Evolutionary conservation across 2,113 vertebrate species (phyloP).

Genomic region (Isurus oxyrinchus): DNA sequence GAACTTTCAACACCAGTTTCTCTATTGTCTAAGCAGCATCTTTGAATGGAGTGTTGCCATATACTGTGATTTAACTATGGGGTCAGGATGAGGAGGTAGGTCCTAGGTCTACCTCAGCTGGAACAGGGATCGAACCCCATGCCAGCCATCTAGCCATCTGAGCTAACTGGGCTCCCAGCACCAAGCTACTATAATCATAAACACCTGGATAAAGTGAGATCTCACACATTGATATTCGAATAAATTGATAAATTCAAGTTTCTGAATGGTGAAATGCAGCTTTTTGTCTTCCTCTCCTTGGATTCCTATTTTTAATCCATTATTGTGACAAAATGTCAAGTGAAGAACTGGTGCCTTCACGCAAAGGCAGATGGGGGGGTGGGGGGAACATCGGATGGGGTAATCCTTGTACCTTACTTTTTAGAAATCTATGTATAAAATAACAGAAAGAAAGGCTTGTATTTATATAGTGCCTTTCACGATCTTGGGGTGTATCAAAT

Average conservation of each 20-base stretch:
- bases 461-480: background rate
- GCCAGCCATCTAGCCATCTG: too few species aligned
- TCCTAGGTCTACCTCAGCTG: too few species aligned
- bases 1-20: background rate
- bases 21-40: too few species aligned
- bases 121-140: too few species aligned
- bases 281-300: too few species aligned
- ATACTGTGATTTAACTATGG: too few species aligned
- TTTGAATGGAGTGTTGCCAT: too few species aligned
- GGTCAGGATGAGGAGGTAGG: too few species aligned
- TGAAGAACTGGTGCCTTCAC: background rate
- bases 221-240: background rate
- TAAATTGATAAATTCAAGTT: background rate
- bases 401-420: background rate
- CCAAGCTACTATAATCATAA: background rate
- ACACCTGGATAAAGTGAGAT: background rate
- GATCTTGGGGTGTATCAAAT: background rate
- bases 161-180: too few species aligned
- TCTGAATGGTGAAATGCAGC: background rate
- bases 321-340: background rate
- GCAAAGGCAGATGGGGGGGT: too few species aligned
- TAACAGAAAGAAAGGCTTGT: background rate
- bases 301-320: background rate
- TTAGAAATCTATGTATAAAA: background rate
- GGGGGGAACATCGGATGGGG: background rate